phyloP scores from a whole-genome alignment of 2,113 vertebrate species.

The Ciconia boyciana region DNA sequence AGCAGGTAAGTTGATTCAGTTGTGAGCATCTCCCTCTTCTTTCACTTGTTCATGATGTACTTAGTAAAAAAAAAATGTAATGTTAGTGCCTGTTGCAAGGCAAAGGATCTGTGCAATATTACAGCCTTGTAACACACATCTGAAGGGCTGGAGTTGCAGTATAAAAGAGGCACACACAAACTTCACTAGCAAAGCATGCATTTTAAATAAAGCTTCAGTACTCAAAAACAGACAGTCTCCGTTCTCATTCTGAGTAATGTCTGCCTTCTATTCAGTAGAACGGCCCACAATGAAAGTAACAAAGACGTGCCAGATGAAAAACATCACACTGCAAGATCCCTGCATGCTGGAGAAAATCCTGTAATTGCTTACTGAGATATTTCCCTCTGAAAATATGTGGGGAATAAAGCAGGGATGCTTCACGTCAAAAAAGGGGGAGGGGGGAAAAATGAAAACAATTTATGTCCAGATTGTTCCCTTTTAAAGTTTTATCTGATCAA shows the following conservation, averaged over 20 bases:
- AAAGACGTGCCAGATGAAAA: constrained; percentile 81
- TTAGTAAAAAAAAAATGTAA: neutral
- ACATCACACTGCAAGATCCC: constrained; percentile 75
- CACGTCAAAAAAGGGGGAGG: neutral
- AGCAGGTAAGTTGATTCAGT: neutral
- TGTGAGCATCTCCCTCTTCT: neutral
- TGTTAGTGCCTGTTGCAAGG: neutral
- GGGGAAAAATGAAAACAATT: neutral
- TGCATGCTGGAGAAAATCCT: constrained; percentile 51
- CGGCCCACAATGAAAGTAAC: constrained; percentile 74
- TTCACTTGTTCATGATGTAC: neutral
- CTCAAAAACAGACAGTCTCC: constrained; percentile 81
- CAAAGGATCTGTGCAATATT: neutral
- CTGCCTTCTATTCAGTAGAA: constrained; percentile 80
- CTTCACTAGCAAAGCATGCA: constrained; percentile 63
- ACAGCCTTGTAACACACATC: constrained; percentile 12
- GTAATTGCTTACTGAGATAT: constrained; percentile 39
- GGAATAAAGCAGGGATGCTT: neutral
- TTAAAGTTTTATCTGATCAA: constrained; percentile 32
- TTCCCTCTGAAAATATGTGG: constrained; percentile 38
- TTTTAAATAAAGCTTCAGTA: constrained; percentile 78
- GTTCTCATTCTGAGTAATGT: constrained; percentile 84
- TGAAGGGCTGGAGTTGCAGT: constrained; percentile 21
- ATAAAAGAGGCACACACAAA: constrained; percentile 26
- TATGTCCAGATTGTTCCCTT: neutral